Percentiles rank a stretch among this genome's conserved stretches.
Conservation (phyloP, 2,797 vertebrate species). For the Rhyacichthys aspro region DNA sequence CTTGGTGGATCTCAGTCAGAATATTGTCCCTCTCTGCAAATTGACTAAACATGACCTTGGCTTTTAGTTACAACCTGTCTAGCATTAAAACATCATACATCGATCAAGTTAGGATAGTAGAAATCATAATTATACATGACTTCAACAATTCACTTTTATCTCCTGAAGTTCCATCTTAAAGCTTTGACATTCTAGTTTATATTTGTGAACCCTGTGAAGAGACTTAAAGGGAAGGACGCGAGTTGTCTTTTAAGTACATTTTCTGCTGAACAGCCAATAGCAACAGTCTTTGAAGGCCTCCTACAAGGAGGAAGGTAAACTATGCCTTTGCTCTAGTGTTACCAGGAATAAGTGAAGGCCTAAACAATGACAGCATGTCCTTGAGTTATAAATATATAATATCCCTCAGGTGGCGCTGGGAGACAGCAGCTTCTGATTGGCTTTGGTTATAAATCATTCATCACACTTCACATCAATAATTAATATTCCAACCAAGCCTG, state of each 20-base stretch:
- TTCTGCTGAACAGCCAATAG: conserved; percentile 70
- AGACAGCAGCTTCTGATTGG: conserved; percentile 83
- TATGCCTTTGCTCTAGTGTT: conserved; percentile 64
- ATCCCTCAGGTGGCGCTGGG: conserved; percentile 76
- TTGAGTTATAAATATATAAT: conserved; percentile 88
- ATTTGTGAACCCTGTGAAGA: conserved; percentile 33
- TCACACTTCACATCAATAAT: conserved; percentile 84
- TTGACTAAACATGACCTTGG: conserved; percentile 26
- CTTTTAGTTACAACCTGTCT: neutral
- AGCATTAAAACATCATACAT: conserved; percentile 1
- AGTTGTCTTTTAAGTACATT: conserved; percentile 50
- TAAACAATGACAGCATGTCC: conserved; percentile 85
- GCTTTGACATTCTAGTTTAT: conserved; percentile 20
- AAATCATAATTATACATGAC: conserved; percentile 15
- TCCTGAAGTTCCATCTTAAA: too few relatives aligned
- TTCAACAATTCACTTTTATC: neutral
- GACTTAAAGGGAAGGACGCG: conserved; percentile 50
- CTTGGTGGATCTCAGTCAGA: conserved; percentile 3
- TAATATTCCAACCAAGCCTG: conserved; percentile 81
- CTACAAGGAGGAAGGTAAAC: conserved; percentile 57
- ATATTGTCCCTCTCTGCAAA: conserved; percentile 7
- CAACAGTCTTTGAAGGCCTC: conserved; percentile 70
- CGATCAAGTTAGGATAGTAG: conserved; percentile 5
- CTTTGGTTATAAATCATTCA: conserved; percentile 87
- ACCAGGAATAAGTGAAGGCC: conserved; percentile 67